Evolutionary conservation across 1,140 invertebrate genomes (phyloP).

Genomic region (Scaptomyza montana): DNA sequence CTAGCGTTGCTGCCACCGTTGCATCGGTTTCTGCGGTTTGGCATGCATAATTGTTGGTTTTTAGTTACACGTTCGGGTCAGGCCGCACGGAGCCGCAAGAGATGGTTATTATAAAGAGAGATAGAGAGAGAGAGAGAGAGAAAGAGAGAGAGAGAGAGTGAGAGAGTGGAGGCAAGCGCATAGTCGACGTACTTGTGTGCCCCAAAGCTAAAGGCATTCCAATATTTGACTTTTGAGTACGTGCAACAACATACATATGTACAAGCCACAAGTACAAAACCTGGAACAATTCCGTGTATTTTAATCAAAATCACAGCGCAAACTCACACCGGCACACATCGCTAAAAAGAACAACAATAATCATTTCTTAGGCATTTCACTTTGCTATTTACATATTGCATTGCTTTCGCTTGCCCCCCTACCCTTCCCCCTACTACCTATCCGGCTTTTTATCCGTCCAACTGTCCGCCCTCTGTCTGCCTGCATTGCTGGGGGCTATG

Average conservation of each 20-base stretch:
- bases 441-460: background rate
- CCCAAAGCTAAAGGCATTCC: slow-evolving; percentile 24
- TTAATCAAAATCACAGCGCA: slow-evolving; percentile 46
- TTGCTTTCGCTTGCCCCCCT: slow-evolving; percentile 4
- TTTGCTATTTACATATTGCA: slow-evolving; percentile 49
- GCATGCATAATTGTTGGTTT: slow-evolving; percentile 82
- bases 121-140: too few relatives aligned
- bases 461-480: slow-evolving; percentile 9
- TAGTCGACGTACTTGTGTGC: slow-evolving; percentile 2
- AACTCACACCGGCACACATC: slow-evolving; percentile 4
- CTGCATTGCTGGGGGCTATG: slow-evolving; percentile 26
- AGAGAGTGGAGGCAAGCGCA: background rate
- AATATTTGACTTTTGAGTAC: slow-evolving; percentile 19
- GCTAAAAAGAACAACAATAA: slow-evolving; percentile 58
- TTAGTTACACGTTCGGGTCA: slow-evolving; percentile 72
- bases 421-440: background rate
- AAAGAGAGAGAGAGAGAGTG: too few relatives aligned
- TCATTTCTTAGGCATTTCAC: slow-evolving; percentile 72
- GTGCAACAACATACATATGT: background rate
- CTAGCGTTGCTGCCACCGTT: slow-evolving; percentile 37
- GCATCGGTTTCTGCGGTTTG: slow-evolving; percentile 77
- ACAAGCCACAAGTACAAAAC: background rate
- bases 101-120: slow-evolving; percentile 22
- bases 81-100: slow-evolving; percentile 15
- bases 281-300: slow-evolving; percentile 34